A percentile compares a stretch with the other conserved stretches of the same genome.
These are phyloP conservation scores for Idris sp. DNA, from an alignment of 1,140 invertebrate species.

Conservation along the genomic window DNA sequence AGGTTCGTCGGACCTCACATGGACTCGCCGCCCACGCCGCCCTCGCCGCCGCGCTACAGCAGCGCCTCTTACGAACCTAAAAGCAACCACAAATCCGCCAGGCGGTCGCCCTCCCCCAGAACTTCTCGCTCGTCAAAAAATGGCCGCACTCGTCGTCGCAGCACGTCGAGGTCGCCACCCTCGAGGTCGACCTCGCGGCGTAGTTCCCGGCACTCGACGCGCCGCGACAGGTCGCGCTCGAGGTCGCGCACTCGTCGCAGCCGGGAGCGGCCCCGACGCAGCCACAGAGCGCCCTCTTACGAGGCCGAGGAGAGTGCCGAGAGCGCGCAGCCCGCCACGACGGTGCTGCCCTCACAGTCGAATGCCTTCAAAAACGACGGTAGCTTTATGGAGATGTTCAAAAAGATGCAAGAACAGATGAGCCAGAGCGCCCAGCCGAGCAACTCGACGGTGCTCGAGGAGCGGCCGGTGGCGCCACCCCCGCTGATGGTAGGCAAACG, in stretches of 20 bases:
- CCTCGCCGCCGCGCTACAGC: constrained; percentile 72
- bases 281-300: constrained; percentile 65
- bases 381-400: constrained; percentile 92
- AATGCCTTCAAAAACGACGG: constrained; percentile 90
- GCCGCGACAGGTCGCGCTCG: constrained; percentile 68
- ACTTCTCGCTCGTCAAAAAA: constrained; percentile 64
- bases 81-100: too few relatives aligned
- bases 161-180: constrained; percentile 66
- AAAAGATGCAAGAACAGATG: constrained; percentile 88
- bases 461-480: constrained; percentile 78
- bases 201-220: constrained; percentile 69
- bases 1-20: constrained; percentile 70
- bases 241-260: constrained; percentile 66
- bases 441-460: constrained; percentile 67
- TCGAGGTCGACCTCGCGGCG: too few relatives aligned
- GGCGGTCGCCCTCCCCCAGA: constrained; percentile 69
- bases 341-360: constrained; percentile 69
- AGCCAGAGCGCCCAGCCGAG: constrained; percentile 71
- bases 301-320: constrained; percentile 66
- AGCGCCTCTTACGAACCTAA: constrained; percentile 69
- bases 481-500: constrained; percentile 88
- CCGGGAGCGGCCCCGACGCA: constrained; percentile 65
- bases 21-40: constrained; percentile 70
- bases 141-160: constrained; percentile 67
- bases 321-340: constrained; percentile 33